Conservation (phyloP, 2,113 vertebrate genomes). For the Osmerus eperlanus region DNA sequence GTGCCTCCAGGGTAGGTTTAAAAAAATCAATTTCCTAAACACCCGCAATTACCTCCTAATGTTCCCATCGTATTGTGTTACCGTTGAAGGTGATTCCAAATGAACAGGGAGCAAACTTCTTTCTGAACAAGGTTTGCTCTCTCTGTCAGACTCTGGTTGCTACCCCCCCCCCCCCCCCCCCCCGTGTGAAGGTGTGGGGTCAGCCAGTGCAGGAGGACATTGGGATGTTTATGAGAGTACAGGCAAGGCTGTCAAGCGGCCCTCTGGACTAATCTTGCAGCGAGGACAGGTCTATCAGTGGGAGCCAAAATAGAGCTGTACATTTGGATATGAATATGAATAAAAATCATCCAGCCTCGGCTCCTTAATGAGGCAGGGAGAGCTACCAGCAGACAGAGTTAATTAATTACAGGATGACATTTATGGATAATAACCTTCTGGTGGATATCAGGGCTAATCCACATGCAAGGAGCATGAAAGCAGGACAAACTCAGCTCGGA, state of each 20-base stretch:
- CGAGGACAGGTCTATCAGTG: conserved; percentile 28
- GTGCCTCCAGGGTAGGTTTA: conserved; percentile 65
- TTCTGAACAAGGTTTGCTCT: conserved; percentile 6
- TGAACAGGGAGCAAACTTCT: conserved; percentile 47
- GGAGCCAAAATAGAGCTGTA: conserved; percentile 62
- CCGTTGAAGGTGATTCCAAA: conserved; percentile 59
- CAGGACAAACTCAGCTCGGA: conserved; percentile 53
- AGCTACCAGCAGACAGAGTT: conserved; percentile 71
- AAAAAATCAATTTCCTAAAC: conserved; percentile 74
- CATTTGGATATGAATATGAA: conserved; percentile 73
- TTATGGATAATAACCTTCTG: conserved; percentile 80
- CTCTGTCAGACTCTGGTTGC: neutral
- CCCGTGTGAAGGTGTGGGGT: neutral
- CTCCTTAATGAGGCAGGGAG: conserved; percentile 72
- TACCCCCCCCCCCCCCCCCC: no score
- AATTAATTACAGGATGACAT: conserved; percentile 78
- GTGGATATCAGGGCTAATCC: conserved; percentile 68
- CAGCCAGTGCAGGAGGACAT: neutral
- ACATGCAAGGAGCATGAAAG: conserved; percentile 66
- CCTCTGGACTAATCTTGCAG: conserved; percentile 44
- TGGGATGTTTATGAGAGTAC: conserved; percentile 25
- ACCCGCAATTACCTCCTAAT: conserved; percentile 64
- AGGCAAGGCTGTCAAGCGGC: conserved; percentile 44
- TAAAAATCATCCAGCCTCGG: conserved; percentile 69
- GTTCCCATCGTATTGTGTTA: conserved; percentile 59